phyloP scores from a whole-genome alignment of 2,113 vertebrate genomes.

The Semnornis frantzii region DNA sequence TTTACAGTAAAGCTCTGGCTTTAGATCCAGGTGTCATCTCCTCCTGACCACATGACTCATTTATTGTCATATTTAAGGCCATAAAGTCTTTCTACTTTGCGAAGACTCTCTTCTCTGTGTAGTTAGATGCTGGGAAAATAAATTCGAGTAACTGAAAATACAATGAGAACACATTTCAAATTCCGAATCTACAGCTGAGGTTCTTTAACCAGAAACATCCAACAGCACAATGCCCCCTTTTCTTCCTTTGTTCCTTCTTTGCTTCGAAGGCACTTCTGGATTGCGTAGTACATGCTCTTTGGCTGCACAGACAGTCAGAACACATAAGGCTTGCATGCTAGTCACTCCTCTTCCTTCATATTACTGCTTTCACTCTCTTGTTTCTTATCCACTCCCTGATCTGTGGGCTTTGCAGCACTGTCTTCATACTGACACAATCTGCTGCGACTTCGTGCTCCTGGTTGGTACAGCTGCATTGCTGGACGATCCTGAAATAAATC shows the following conservation, averaged over 20 bases:
- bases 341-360: conserved; percentile 82
- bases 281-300: conserved; percentile 84
- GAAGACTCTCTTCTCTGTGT: conserved; percentile 47
- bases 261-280: conserved; percentile 90
- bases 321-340: conserved; percentile 70
- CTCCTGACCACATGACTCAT: conserved; percentile 5
- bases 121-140: conserved; percentile 61
- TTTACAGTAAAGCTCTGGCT: conserved; percentile 35
- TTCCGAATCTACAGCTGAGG: conserved; percentile 64
- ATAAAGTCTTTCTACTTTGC: conserved; percentile 59
- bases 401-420: conserved; percentile 65
- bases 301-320: conserved; percentile 81
- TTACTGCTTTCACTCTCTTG: conserved; percentile 83
- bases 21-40: conserved; percentile 44
- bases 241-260: conserved; percentile 69
- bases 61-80: conserved; percentile 64
- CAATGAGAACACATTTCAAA: conserved; percentile 70
- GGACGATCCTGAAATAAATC: conserved; percentile 89
- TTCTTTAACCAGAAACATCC: conserved; percentile 70
- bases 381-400: conserved; percentile 80
- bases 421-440: conserved; percentile 76
- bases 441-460: conserved; percentile 89
- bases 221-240: conserved; percentile 69
- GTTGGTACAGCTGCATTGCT: conserved; percentile 96
- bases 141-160: conserved; percentile 69